phyloP scores from a whole-genome alignment of 2,113 vertebrate species.

The Barnardius zonarius region DNA sequence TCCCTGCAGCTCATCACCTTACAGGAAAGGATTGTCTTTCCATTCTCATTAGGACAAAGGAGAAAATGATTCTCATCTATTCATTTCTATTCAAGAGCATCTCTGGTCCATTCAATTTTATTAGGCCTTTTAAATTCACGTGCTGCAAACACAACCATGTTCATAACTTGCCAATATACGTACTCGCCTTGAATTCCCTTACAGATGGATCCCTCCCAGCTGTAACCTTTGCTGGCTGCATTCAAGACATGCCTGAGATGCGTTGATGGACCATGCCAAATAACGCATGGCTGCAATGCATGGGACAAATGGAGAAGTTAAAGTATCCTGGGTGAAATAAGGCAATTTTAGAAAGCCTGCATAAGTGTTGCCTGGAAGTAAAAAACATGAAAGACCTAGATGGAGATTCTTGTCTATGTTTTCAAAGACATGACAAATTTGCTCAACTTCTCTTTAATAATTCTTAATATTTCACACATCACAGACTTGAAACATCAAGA shows the following conservation, averaged over 20 bases:
- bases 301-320: not conserved
- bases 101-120: not conserved
- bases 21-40: not conserved
- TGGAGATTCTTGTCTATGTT: not conserved
- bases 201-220: not conserved
- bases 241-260: not conserved
- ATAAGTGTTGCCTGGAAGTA: not conserved
- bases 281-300: not conserved
- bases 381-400: not conserved
- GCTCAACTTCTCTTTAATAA: not conserved
- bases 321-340: not conserved
- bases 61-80: not conserved
- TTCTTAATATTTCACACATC: not conserved
- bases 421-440: not conserved
- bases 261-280: fast-evolving
- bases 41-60: not conserved
- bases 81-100: not conserved
- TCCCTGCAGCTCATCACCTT: not conserved
- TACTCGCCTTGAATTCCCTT: not conserved
- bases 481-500: not conserved
- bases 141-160: not conserved
- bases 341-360: not conserved
- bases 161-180: not conserved
- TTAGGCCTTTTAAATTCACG: not conserved
- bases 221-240: not conserved